Base-by-base conservation (phyloP, 2,888 invertebrate species). In the Hemicrepidius hirtus region DNA sequence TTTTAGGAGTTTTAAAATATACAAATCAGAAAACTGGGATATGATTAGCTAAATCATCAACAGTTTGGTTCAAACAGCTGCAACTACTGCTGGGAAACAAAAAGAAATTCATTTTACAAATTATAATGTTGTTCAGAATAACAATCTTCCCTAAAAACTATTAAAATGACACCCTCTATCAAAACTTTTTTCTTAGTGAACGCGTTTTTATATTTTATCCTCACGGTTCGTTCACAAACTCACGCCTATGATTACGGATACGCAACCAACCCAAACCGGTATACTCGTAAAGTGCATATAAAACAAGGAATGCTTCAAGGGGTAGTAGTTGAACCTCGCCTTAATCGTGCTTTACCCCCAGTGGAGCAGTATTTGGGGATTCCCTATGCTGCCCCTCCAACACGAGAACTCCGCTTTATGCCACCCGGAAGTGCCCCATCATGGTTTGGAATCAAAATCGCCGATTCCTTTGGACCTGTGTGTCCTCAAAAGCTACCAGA, bases 401-500 rank as follows among this genome's bases (percentile, higher is more conserved):
- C 92, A 4, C 93, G 92, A 5, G 90, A 87, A 69, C 88, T 93
- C 62, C 89, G 93, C 72, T 86, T 85, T 77, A 86, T 86, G 86
- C 86, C 86, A 9, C 82, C 89, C 88, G 92, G 93, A 49, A 93
- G 93, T 66, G 95, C 96, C 0, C 91, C 94, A 63, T 93, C 94
- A 0, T 96, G 97, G 97, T 87, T 91, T 5, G 92, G 91, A 0
- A 87, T 92, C 1, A 91, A 90, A 83, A 90, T 90, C 85, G 93
- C 93, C 4, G 91, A 91, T 13, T 90, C 88, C 69, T 92, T 94
- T 78, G 92, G 92, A 5, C 94, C 96, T 0, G 97, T 96, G 2
- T 97, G 97, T 85, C 96, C 96, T 0, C 97, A 97, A 87, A 89
- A 91, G 62, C 87, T 94, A 75, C 95, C 96, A 4, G 88, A 90